These are phyloP conservation scores for Melitaea cinxia DNA, from an alignment of 1,140 invertebrate genomes.

Conservation along the genomic window DNA sequence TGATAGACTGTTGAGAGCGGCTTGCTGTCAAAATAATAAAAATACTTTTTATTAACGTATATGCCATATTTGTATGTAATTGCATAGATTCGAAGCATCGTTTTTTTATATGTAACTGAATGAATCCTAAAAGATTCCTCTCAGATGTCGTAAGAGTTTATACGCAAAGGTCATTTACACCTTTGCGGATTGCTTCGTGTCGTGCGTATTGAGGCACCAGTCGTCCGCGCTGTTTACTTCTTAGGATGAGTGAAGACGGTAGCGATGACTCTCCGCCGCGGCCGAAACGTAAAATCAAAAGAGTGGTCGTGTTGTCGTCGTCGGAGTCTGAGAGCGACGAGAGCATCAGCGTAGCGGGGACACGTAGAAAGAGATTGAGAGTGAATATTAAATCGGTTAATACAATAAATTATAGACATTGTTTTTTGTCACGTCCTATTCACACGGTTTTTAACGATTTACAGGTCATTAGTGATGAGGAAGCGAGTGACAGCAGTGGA, in stretches of 20 bases:
- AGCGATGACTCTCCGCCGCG: conserved; percentile 62
- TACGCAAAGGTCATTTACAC: conserved; percentile 74
- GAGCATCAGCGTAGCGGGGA: conserved; percentile 50
- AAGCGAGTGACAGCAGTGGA: conserved; percentile 60
- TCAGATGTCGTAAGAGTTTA: conserved; percentile 50
- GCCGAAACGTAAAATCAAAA: conserved; percentile 61
- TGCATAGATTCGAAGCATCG: conserved; percentile 46
- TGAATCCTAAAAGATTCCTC: conserved; percentile 50
- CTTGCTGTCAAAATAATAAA: conserved; percentile 79
- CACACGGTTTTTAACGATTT: conserved; percentile 21
- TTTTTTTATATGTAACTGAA: conserved; percentile 54
- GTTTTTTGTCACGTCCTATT: not conserved
- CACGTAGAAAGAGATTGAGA: conserved; percentile 70
- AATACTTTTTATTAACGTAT: conserved; percentile 64
- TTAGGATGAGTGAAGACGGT: conserved; percentile 70
- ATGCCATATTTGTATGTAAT: conserved; percentile 52
- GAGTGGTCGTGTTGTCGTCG: conserved; percentile 56
- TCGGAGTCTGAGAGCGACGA: conserved; percentile 71
- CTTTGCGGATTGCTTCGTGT: conserved; percentile 76
- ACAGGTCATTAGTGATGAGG: conserved; percentile 69
- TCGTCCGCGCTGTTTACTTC: conserved; percentile 52
- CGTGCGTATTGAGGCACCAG: conserved; percentile 55
- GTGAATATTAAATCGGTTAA: conserved; percentile 47
- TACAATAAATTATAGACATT: not conserved
- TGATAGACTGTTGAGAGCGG: conserved; percentile 73